Conservation (phyloP, 2,888 invertebrate genomes). For the Pseudococcus longispinus region DNA sequence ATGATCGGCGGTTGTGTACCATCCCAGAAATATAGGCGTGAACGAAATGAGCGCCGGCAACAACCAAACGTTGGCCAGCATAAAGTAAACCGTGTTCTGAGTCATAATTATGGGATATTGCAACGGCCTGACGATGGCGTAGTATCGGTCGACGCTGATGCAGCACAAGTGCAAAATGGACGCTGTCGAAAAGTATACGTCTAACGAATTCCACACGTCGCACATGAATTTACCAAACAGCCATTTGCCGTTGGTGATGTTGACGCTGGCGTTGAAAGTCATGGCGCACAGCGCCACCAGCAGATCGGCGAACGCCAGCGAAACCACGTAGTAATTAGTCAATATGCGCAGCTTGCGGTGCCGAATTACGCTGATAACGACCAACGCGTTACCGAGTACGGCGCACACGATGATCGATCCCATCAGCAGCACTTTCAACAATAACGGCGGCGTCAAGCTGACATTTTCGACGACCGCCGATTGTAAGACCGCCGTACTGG, state of each 20-base stretch:
- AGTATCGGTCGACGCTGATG: conserved; percentile 91
- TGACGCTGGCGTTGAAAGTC: conserved; percentile 91
- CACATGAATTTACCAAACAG: conserved; percentile 89
- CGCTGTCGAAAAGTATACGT: conserved; percentile 91
- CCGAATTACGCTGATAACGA: conserved; percentile 82
- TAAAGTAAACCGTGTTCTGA: conserved; percentile 72
- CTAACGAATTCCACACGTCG: conserved; percentile 92
- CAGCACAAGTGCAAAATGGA: conserved; percentile 93
- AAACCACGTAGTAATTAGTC: conserved; percentile 95
- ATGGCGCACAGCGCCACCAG: conserved; percentile 89
- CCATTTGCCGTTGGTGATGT: conserved; percentile 83
- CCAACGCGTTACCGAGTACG: conserved; percentile 88
- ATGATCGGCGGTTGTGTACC: conserved; percentile 74
- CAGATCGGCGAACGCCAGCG: conserved; percentile 91
- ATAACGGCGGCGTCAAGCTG: conserved; percentile 66
- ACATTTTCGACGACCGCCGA: conserved; percentile 60
- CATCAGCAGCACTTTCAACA: conserved; percentile 81
- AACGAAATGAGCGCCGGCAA: conserved; percentile 71
- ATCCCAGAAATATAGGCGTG: conserved; percentile 71
- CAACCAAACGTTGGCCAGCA: conserved; percentile 68
- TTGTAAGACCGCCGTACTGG: conserved; percentile 61
- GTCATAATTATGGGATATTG: conserved; percentile 94
- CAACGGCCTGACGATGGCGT: conserved; percentile 88
- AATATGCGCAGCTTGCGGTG: conserved; percentile 84
- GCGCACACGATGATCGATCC: conserved; percentile 87